These are phyloP conservation scores for Hippolais icterina DNA, from an alignment of 2,113 vertebrate genomes.

Conservation along the genomic window DNA sequence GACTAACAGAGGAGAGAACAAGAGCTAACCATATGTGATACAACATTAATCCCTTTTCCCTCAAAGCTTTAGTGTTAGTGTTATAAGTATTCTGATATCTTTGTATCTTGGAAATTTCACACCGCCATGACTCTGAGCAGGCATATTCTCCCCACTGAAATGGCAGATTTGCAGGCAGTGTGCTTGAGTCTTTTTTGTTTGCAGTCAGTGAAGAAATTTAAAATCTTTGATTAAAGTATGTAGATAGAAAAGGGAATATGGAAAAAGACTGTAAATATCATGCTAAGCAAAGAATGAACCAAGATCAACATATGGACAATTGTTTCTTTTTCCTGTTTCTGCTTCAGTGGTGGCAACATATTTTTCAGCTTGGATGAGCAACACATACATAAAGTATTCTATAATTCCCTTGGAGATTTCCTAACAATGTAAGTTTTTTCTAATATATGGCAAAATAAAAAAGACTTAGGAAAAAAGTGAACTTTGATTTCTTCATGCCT, in stretches of 20 bases:
- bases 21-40: not conserved
- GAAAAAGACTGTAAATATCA: not conserved
- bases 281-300: not conserved
- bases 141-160: not conserved
- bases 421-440: not conserved
- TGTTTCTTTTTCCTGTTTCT: not conserved
- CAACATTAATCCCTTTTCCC: not conserved
- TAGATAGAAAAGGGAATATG: not conserved
- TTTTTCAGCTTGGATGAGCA: not conserved
- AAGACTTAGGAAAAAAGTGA: not conserved
- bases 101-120: not conserved
- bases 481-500: not conserved
- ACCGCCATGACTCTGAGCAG: not conserved
- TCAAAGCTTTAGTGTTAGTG: not conserved
- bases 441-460: not conserved
- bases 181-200: not conserved
- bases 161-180: not conserved
- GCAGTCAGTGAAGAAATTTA: not conserved
- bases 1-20: not conserved
- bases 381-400: not conserved
- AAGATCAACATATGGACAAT: not conserved
- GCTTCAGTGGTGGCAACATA: not conserved
- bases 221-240: not conserved
- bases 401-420: not conserved
- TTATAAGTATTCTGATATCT: not conserved